Evolutionary conservation across 2,797 vertebrate genomes (phyloP), one percentile per base, ranked within the genome.

Genomic region (Galago senegalensis): DNA sequence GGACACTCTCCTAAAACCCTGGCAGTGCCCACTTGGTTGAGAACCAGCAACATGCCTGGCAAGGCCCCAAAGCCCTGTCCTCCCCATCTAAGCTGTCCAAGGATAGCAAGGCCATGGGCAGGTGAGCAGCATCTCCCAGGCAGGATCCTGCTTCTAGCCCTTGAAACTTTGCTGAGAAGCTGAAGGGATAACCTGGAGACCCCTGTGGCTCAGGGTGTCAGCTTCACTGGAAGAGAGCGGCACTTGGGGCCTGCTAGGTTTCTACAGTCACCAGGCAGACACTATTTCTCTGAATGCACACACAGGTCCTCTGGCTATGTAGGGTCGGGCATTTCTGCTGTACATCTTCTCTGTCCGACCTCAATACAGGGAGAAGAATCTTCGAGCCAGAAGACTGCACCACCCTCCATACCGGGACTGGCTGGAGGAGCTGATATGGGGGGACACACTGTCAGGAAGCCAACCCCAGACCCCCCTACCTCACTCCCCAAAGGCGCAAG

Each of bases 1-100:
- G 43, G 34, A 17, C 56, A 43, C 7, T 5, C 9, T 8, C 11
- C 53, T 37, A 0, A 20, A 23, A 3, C 10, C 13, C 49, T 0
- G 31, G 46, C 46, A 17, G 70, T 0, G 23, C 43, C 49, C 1
- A 2, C 27, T 1, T 4, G 1, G 65, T 16, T 3, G n/a, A 23
- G 37, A 37, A 8, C 12, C 7, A 0, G 21, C 49, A 6, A 60
- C 46, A 46, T 17, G 61, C 69, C 10, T 0, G 9, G 43, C 27
- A 43, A 31, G 9, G 46, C 13, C 46, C 21, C 1, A n/a, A 12
- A 34, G 29, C 53, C 61, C 13, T 14, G n/a, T 7, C 58, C 29
- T 53, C 58, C 13, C 18, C 1, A 1, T 6, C 60, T 2, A 9
- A 16, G 43, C 16, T 34, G 49, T 17, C 18, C 2, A 10, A 0